phyloP scores from a whole-genome alignment of 1,140 invertebrate species.

The Aphis gossypii region DNA sequence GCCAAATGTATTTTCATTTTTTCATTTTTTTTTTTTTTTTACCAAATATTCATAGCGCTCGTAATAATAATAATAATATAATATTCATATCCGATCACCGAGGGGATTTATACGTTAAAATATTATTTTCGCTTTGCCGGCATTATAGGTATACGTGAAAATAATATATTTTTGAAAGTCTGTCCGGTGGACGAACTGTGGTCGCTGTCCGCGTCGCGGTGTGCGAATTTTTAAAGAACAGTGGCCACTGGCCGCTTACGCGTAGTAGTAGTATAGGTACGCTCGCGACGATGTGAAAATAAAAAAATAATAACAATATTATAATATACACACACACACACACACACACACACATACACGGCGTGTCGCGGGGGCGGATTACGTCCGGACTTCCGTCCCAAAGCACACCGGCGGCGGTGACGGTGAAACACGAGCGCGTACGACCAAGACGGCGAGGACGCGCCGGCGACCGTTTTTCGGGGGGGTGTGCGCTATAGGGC shows the following conservation, averaged over 20 bases:
- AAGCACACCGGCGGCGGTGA: background rate
- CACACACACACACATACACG: background rate
- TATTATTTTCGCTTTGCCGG: background rate
- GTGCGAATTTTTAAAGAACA: too few species aligned
- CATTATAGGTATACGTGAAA: too few species aligned
- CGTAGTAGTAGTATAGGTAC: too few species aligned
- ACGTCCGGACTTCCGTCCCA: background rate
- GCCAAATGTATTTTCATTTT: too few species aligned
- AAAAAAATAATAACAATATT: conserved; percentile 8
- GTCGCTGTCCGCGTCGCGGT: too few species aligned
- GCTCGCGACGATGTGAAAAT: background rate
- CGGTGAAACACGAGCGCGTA: background rate
- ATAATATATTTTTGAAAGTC: too few species aligned
- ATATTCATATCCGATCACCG: background rate
- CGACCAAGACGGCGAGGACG: background rate
- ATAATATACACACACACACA: background rate
- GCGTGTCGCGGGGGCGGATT: background rate
- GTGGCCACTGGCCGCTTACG: too few species aligned
- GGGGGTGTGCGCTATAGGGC: background rate
- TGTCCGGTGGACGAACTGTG: too few species aligned
- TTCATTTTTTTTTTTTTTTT: background rate
- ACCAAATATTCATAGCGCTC: background rate
- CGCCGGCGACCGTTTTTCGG: background rate
- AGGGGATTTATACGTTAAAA: background rate
- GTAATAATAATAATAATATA: background rate